Evolutionary conservation across 2,113 vertebrate genomes (phyloP), one percentile per base, ranked within the genome.

Genomic region (Otis tarda): DNA sequence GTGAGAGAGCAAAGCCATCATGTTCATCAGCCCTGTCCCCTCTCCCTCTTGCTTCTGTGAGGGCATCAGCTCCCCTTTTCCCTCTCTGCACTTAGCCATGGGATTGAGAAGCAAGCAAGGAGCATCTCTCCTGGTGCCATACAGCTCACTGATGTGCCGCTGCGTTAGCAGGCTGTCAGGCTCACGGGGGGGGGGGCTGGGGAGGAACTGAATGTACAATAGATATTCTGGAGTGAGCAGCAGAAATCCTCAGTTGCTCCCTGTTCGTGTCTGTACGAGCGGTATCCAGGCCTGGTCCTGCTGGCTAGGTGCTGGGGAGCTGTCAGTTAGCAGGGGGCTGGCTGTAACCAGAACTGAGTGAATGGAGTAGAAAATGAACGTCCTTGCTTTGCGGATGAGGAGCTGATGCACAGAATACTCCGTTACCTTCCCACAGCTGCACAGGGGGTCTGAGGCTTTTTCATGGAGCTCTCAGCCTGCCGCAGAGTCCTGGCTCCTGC

Each of bases 401-500:
- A 90, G 22, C 23, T 3, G 1, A 50, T 1, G 0, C 24, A 71
- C 49, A 56, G 69, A 96, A 90, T 70, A 17, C 56, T 57, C n/a
- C 0, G 0, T 80, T 80, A 89, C 89, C 94, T 92, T 95, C 91
- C 71, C 91, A 70, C 55, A 57, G 37, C 68, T 86, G 18, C 1
- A 10, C 2, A 89, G 73, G 83, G 41, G 61, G 65, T 23, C 95
- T 39, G 61, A 83, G 73, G 52, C 52, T 94, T 89, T 90, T 86
- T 37, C 80, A 60, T 12, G 52, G 49, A 78, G 50, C 69, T 79
- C 83, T n/a, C 47, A 68, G 87, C 60, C 90, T 87, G 76, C 79
- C 13, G 15, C 68, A 83, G 68, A 28, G 60, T 52, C 69, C 83
- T 95, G 95, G 89, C 93, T 91, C 65, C 83, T 71, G 91, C 52